Evolutionary conservation across 2,113 vertebrate genomes (phyloP).

Genomic region (Cochlearius cochlearius): DNA sequence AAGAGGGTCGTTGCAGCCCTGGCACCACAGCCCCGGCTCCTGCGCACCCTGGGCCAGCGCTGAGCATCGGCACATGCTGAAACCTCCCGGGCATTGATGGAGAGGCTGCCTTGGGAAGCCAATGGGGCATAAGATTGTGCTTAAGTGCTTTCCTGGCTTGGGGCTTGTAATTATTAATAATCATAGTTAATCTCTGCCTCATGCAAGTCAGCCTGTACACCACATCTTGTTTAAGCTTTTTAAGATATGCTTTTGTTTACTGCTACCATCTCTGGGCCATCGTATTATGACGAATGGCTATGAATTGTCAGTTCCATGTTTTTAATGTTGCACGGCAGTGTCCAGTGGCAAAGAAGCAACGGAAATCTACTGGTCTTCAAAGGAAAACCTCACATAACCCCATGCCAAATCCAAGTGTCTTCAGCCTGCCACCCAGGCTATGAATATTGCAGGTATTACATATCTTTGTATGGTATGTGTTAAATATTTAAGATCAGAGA

Average conservation of each 20-base stretch:
- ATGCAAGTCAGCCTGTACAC: neutral
- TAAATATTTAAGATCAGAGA: conserved; percentile 36
- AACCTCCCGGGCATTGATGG: neutral
- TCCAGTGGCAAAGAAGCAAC: neutral
- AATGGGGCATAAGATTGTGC: neutral
- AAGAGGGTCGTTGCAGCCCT: neutral
- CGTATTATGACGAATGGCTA: neutral
- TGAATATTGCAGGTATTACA: conserved; percentile 45
- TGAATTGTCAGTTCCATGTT: neutral
- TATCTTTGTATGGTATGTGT: neutral
- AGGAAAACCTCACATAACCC: conserved; percentile 18
- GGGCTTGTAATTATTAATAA: neutral
- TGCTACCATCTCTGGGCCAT: neutral
- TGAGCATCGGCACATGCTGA: neutral
- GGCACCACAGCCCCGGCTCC: neutral
- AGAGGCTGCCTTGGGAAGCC: neutral
- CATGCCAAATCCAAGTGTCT: neutral
- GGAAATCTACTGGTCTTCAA: neutral
- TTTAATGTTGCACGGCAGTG: neutral
- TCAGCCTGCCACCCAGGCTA: neutral
- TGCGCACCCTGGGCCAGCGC: neutral
- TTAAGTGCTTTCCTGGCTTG: neutral
- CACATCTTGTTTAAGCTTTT: neutral
- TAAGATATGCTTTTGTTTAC: neutral
- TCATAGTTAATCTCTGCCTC: neutral